Evolutionary conservation across 1,140 invertebrate species (phyloP).

Genomic region (Dryas iulia): DNA sequence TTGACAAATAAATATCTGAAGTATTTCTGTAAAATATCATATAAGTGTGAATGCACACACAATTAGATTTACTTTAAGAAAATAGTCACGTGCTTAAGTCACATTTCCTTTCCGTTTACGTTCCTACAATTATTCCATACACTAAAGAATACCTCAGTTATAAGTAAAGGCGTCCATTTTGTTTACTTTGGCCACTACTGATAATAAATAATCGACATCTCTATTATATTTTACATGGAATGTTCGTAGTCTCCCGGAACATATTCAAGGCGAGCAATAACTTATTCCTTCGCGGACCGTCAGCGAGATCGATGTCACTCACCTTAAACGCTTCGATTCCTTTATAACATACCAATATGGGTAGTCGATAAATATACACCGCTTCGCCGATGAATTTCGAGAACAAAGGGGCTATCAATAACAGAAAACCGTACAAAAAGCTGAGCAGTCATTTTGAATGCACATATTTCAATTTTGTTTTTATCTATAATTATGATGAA

Average conservation of each 20-base stretch:
- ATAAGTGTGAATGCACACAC: too few relatives aligned
- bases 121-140: background rate
- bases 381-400: constrained; percentile 17
- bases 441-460: background rate
- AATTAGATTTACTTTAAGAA: too few relatives aligned
- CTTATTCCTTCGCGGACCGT: background rate
- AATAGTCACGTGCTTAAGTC: background rate
- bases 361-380: constrained; percentile 17
- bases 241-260: constrained; percentile 10
- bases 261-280: constrained; percentile 21
- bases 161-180: background rate
- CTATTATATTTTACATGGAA: constrained; percentile 1
- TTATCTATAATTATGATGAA: background rate
- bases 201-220: background rate
- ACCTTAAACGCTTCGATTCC: constrained; percentile 29
- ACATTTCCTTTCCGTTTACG: background rate
- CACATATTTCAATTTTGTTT: background rate
- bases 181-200: background rate
- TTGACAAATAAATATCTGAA: background rate
- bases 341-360: constrained; percentile 27
- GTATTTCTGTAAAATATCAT: background rate
- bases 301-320: constrained; percentile 24
- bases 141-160: background rate
- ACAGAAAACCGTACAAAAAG: constrained; percentile 6
- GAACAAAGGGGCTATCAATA: constrained; percentile 20